Evolutionary conservation across 2,888 invertebrate genomes (phyloP), one percentile per base, ranked within the genome.

Genomic region (Yponomeuta malinellus): DNA sequence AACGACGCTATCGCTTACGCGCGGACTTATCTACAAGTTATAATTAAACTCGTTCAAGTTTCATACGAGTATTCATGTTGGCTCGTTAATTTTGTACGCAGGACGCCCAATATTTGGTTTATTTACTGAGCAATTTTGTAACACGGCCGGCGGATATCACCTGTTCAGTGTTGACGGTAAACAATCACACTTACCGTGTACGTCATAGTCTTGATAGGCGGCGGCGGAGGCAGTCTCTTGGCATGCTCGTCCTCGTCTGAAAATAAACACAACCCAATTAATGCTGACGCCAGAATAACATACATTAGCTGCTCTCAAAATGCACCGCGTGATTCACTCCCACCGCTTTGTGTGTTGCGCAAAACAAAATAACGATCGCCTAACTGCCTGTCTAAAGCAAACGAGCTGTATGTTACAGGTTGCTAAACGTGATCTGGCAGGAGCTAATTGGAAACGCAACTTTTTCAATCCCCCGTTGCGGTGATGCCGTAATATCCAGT

Each of bases 121-220:
- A 43, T 43, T 43, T 43, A 43, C 43, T 43, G 43, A 43, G 43
- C 43, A 43, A 43, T 43, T 43, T 43, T 43, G 43, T 8, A 43
- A 43, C 43, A 43, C 6, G 0, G 43, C 43, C 6, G 43, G 9
- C 43, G 37, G 37, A 37, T 37, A 37, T 37, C 5, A 4, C 5
- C 37, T 2, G 5, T 2, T 37, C 37, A 37, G 2, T 5, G 37
- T 37, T 37, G 52, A 10, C 52, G 52, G 52, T 59, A 59, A 59
- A 59, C 15, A 59, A 52, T 43, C 64, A 71, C 64, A 71, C 94
- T 93, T 86, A 96, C 97, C 90, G 94, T 95, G 82, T 96, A 96
- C 77, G 95, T 94, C 89, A 94, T 95, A 78, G 97, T 97, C 90
- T 95, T 95, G 79, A 95, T 94, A 64, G 95, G 95, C 72, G 95